phyloP scores from a whole-genome alignment of 2,797 vertebrate species.

The Pangasius larnaudii region DNA sequence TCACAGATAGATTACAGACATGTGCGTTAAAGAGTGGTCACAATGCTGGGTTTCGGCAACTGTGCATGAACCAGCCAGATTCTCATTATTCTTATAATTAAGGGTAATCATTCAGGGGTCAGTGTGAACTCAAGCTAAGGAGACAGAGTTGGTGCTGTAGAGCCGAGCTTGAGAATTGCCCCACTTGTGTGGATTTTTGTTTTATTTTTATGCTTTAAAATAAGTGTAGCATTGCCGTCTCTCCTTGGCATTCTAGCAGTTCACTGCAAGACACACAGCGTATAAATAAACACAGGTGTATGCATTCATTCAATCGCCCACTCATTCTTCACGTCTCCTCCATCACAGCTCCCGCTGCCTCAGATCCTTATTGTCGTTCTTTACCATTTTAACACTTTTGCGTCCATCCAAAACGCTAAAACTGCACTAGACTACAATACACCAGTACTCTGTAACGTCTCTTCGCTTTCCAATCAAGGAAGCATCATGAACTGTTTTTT shows the following conservation, averaged over 20 bases:
- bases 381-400: not conserved
- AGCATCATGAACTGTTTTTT: not conserved
- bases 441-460: not conserved
- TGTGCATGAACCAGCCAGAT: not conserved
- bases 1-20: not conserved
- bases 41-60: not conserved
- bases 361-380: not conserved
- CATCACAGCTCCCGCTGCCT: not conserved
- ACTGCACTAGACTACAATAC: not conserved
- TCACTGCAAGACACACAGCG: not conserved
- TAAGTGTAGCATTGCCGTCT: not conserved
- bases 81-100: not conserved
- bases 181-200: too few species aligned
- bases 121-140: not conserved
- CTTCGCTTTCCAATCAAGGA: not conserved
- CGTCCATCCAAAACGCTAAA: not conserved
- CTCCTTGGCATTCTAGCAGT: not conserved
- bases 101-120: not conserved
- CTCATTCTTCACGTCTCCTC: not conserved
- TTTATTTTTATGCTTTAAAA: not conserved
- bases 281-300: not conserved
- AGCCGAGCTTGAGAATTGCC: not conserved
- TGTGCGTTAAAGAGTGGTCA: not conserved
- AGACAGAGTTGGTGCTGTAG: not conserved
- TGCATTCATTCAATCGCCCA: not conserved